phyloP scores from a whole-genome alignment of 2,797 vertebrate genomes.

The Pogonophryne albipinna region DNA sequence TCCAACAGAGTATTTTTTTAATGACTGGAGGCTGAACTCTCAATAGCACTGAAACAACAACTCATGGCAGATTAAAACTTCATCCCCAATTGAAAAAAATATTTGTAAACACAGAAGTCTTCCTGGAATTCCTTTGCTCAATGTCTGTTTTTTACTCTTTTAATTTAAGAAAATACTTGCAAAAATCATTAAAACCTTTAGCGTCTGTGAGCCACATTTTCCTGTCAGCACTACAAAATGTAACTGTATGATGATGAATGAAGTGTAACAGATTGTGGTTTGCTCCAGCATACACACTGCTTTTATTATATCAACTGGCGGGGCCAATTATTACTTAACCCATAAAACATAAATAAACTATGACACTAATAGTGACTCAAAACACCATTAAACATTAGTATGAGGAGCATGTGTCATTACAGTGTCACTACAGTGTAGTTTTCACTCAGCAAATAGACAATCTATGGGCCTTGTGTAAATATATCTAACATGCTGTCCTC shows the following conservation, averaged over 20 bases:
- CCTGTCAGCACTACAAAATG: slow-evolving; percentile 5
- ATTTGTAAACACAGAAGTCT: background rate
- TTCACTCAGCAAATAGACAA: slow-evolving; percentile 12
- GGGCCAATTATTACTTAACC: slow-evolving; percentile 55
- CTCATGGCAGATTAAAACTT: slow-evolving; percentile 8
- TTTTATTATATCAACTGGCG: slow-evolving; percentile 54
- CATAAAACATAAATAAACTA: slow-evolving; percentile 55
- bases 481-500: background rate
- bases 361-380: slow-evolving; percentile 49
- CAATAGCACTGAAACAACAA: slow-evolving; percentile 34
- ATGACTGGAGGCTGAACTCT: slow-evolving; percentile 12
- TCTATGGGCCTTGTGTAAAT: background rate
- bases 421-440: slow-evolving; percentile 19
- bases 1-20: slow-evolving; percentile 15
- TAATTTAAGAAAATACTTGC: background rate
- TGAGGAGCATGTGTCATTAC: slow-evolving; percentile 58
- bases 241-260: background rate
- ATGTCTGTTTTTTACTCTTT: background rate
- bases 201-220: slow-evolving; percentile 43
- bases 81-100: background rate
- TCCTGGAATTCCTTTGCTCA: background rate
- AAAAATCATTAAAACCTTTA: background rate
- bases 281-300: slow-evolving; percentile 6
- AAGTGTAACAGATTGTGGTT: slow-evolving; percentile 18
- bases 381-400: slow-evolving; percentile 41